Percentiles rank a stretch among this genome's conserved stretches.
Conservation (phyloP, 2,888 invertebrate species). For the Tupiocoris notatus region DNA sequence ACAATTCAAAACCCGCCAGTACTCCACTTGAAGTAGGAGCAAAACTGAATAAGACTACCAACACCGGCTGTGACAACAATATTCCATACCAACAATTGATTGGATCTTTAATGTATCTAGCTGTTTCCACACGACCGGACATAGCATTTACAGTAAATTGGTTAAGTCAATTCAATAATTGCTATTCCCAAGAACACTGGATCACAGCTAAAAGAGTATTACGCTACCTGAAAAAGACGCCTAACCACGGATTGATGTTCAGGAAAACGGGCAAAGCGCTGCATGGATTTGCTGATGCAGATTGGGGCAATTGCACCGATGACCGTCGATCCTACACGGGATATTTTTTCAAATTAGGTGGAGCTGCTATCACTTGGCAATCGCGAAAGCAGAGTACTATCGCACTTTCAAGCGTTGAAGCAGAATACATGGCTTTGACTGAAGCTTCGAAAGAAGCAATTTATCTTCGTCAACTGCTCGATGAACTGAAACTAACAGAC, state of each 20-base stretch:
- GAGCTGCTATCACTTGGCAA: too few relatives aligned
- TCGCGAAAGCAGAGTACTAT: conserved; percentile 29
- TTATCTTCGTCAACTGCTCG: conserved; percentile 3
- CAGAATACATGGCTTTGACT: conserved; percentile 22
- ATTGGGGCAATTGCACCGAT: conserved; percentile 21
- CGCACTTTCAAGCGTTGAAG: too few relatives aligned
- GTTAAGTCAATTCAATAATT: conserved; percentile 35
- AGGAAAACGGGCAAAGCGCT: conserved; percentile 18
- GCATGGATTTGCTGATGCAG: conserved; percentile 19
- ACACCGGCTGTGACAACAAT: too few relatives aligned
- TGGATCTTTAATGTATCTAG: too few relatives aligned
- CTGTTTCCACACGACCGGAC: conserved; percentile 37
- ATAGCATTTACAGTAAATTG: conserved; percentile 27
- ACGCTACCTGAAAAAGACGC: conserved; percentile 35
- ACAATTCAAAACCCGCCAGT: conserved; percentile 19
- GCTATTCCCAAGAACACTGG: conserved; percentile 30
- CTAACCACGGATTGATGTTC: conserved; percentile 22
- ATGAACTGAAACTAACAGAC: too few relatives aligned
- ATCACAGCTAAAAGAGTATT: conserved; percentile 42
- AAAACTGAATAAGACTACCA: conserved; percentile 1
- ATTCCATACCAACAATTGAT: too few relatives aligned
- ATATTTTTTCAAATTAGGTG: too few relatives aligned
- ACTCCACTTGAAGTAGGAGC: conserved; percentile 33
- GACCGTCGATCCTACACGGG: conserved; percentile 23
- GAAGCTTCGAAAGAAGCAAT: conserved; percentile 13